phyloP scores from a whole-genome alignment of 2,797 vertebrate genomes.

The Galago senegalensis region DNA sequence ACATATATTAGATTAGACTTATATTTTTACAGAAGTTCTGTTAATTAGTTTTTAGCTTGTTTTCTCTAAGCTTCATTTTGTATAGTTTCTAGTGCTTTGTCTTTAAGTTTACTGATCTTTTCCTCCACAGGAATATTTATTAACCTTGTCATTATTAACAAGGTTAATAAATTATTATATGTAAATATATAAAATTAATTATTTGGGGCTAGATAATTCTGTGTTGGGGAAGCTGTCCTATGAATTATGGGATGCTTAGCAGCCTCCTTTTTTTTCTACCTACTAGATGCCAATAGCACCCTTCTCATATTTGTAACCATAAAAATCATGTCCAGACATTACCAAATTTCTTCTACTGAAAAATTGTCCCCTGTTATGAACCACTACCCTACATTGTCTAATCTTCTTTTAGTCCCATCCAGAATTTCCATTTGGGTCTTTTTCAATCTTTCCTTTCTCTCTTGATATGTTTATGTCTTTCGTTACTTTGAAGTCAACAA shows the following conservation, averaged over 20 bases:
- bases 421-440: background rate
- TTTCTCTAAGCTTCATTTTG: background rate
- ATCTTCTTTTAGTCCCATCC: background rate
- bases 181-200: no score
- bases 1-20: background rate
- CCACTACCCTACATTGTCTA: background rate
- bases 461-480: background rate
- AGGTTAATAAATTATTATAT: no score
- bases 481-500: background rate
- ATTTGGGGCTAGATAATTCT: background rate
- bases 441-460: background rate
- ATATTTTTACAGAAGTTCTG: background rate
- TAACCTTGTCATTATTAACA: background rate
- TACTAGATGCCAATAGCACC: background rate
- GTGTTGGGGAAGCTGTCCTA: background rate
- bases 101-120: conserved; percentile 5
- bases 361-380: background rate
- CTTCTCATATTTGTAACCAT: background rate
- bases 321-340: background rate
- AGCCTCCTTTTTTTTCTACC: background rate
- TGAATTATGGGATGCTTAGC: background rate
- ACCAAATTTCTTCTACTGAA: background rate
- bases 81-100: background rate
- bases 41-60: background rate
- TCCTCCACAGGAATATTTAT: background rate